Evolutionary conservation across 2,888 invertebrate species (phyloP).

Genomic region (Caenorhabditis zanzibari): DNA sequence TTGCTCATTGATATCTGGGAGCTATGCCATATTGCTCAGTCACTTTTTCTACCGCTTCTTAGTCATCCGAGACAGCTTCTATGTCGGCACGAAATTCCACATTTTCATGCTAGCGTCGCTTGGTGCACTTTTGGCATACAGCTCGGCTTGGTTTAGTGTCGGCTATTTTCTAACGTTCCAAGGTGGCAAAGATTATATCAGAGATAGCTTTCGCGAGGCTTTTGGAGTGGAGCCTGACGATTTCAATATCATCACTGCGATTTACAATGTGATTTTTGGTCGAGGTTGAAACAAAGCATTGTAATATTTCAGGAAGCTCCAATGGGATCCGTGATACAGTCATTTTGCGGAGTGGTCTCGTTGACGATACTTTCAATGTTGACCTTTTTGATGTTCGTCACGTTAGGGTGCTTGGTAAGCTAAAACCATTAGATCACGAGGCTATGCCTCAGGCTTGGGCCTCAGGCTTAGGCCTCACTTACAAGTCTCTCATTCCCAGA

Average conservation of each 20-base stretch:
- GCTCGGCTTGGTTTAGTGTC: background rate
- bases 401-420: background rate
- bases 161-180: background rate
- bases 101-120: background rate
- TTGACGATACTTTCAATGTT: background rate
- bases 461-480: background rate
- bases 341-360: background rate
- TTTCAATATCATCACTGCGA: background rate
- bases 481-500: background rate
- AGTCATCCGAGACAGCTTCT: background rate
- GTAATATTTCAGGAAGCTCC: background rate
- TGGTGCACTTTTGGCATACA: background rate
- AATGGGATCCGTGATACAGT: background rate
- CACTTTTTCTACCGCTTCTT: constrained; percentile 16
- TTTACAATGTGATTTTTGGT: background rate
- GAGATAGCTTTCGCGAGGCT: background rate
- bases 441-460: no score
- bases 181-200: background rate
- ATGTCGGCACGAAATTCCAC: background rate
- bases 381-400: background rate
- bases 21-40: background rate
- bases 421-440: background rate
- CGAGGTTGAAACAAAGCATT: background rate
- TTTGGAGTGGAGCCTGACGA: background rate
- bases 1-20: constrained; percentile 4